Evolutionary conservation across 2,113 vertebrate genomes (phyloP), one percentile per base, ranked within the genome.

Genomic region (Myxocyprinus asiaticus): DNA sequence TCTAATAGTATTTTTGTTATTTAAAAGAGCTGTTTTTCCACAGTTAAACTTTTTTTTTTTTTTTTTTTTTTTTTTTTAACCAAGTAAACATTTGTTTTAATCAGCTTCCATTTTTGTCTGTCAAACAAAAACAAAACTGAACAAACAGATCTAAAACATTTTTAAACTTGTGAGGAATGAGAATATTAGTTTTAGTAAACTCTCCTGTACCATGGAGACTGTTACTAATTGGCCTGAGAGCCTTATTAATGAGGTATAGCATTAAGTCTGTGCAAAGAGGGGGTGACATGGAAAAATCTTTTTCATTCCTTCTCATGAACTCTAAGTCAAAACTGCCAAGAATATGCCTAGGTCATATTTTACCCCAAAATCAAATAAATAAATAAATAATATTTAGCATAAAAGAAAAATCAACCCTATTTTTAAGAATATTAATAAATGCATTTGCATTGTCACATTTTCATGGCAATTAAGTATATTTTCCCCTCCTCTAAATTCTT

Each of bases 91-190:
- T 64, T 76, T 74, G 22, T 85, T 71, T 81, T 76, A 85, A 92
- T 89, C 88, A 91, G 89, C 90, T 89, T 90, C 87, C 9, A 71
- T 75, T 81, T 85, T 76, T 87, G 58, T 70, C 81, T 82, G 67
- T 87, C 76, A 86, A 80, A 84, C 86, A 83, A 71, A 33, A 33
- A 33, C 3, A 33, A 33, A 33, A 33, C 22, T 33, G 22, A 33
- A 33, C 22, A 33, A 33, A 33, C 22, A 33, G 22, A 33, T 33
- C 48, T 77, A 74, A 81, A 76, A 86, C 74, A 48, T 77, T 83
- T 78, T 50, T 51, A 79, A 33, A 53, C 22, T 56, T 59, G 65
- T 77, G 80, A 82, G 80, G 50, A 85, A 73, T 73, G 76, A 76
- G 77, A 63, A 81, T 56, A 74, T 83, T 84, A 59, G 79, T 9